Evolutionary conservation across 2,888 invertebrate genomes (phyloP).

Genomic region (Drosophila subsilvestris): DNA sequence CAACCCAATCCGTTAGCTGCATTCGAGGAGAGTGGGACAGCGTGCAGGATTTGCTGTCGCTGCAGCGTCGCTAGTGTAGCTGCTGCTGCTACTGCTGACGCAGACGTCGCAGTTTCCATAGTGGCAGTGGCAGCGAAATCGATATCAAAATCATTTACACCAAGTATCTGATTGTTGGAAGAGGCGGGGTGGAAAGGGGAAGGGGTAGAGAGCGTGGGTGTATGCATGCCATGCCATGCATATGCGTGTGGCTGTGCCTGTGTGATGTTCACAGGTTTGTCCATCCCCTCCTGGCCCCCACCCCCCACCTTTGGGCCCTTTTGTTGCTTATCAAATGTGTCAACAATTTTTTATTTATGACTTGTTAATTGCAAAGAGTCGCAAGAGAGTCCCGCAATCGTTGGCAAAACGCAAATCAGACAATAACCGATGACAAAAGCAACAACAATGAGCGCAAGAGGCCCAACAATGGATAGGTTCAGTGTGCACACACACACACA

Average conservation of each 20-base stretch:
- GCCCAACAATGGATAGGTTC: conserved; percentile 26
- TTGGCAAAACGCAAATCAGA: conserved; percentile 68
- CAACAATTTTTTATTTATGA: conserved; percentile 76
- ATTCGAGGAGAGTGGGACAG: no score
- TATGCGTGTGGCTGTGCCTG: conserved; percentile 1
- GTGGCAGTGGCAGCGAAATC: conserved; percentile 44
- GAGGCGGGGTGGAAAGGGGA: neutral
- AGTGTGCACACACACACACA: neutral
- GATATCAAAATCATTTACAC: conserved; percentile 38
- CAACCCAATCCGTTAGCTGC: no score
- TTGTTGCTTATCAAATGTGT: conserved; percentile 68
- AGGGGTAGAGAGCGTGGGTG: neutral
- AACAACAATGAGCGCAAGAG: conserved; percentile 20
- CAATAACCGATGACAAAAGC: conserved; percentile 44
- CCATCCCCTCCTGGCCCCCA: neutral
- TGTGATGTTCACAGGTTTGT: conserved; percentile 47
- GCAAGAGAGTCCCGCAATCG: conserved; percentile 49
- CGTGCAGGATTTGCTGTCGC: neutral
- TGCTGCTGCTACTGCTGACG: neutral
- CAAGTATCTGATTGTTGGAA: neutral
- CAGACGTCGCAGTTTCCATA: conserved; percentile 18
- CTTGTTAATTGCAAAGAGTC: conserved; percentile 77
- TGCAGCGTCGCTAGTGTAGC: neutral
- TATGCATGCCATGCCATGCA: neutral
- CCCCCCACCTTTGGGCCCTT: conserved; percentile 23